Evolutionary conservation across 1,140 invertebrate genomes (phyloP).

Genomic region (Pollicipes pollicipes): DNA sequence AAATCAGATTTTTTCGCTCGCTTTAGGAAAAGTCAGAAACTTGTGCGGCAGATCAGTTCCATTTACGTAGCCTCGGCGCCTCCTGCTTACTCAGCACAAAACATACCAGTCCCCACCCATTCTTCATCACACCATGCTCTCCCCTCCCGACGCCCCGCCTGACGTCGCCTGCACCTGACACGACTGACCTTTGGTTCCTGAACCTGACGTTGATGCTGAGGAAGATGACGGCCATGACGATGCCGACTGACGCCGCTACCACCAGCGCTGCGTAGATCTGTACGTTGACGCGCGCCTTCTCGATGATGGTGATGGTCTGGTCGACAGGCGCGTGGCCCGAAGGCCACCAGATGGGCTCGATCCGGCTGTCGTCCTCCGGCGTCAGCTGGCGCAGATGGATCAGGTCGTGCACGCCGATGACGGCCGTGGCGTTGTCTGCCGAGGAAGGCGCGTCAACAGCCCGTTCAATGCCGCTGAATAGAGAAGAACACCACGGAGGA

Average conservation of each 20-base stretch:
- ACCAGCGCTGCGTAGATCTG: constrained; percentile 71
- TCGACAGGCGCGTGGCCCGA: constrained; percentile 68
- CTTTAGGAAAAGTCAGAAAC: too few relatives aligned
- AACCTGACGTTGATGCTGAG: constrained; percentile 91
- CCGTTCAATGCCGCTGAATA: too few relatives aligned
- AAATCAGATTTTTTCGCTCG: too few relatives aligned
- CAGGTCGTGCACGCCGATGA: not conserved
- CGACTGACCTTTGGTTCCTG: constrained; percentile 72
- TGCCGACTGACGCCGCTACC: constrained; percentile 69
- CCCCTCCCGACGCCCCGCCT: not conserved
- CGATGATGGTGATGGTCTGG: constrained; percentile 59
- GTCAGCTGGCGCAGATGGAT: not conserved
- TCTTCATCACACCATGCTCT: too few relatives aligned
- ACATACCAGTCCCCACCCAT: too few relatives aligned
- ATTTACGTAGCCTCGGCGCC: too few relatives aligned
- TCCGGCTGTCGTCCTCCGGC: constrained; percentile 21
- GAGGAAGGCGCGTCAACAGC: too few relatives aligned
- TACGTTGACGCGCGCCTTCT: constrained; percentile 76
- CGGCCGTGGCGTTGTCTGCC: constrained; percentile 1
- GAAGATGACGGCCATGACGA: constrained; percentile 78
- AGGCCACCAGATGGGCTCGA: constrained; percentile 30
- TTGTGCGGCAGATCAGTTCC: too few relatives aligned
- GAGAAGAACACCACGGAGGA: too few relatives aligned
- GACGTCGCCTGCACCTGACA: not conserved
- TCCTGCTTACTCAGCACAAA: too few relatives aligned